These are phyloP conservation scores for Drosophila birchii DNA, from an alignment of 2,888 invertebrate species.

Conservation along the genomic window DNA sequence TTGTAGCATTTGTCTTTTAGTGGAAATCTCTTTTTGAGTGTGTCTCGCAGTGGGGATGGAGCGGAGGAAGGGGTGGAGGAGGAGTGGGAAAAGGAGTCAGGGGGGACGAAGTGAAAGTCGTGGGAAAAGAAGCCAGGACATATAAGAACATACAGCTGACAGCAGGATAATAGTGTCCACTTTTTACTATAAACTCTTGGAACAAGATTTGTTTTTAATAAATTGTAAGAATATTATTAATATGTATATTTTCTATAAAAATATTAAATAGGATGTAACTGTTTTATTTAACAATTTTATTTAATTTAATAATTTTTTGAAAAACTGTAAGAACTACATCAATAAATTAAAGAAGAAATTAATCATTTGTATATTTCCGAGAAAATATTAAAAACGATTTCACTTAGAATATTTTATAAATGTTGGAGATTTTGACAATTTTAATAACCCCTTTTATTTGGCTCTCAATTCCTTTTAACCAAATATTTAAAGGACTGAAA, in stretches of 20 bases:
- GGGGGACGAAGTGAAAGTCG: slow-evolving; percentile 9
- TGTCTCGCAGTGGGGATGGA: slow-evolving; percentile 52
- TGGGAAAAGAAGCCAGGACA: slow-evolving; percentile 13
- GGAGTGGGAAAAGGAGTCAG: slow-evolving; percentile 9
- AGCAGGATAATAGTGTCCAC: neutral
- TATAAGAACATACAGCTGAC: slow-evolving; percentile 14
- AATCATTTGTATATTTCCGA: neutral
- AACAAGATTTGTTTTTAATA: no score
- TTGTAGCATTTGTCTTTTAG: slow-evolving; percentile 78
- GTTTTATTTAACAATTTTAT: no score
- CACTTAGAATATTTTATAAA: neutral
- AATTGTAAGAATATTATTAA: no score
- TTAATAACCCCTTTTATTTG: no score
- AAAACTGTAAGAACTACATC: no score
- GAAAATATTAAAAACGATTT: neutral
- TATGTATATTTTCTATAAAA: no score
- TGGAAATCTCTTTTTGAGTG: slow-evolving; percentile 78
- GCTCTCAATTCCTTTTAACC: no score
- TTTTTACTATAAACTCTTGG: no score
- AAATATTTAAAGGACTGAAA: no score
- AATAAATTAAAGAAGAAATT: neutral
- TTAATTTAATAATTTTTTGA: no score
- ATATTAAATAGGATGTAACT: no score
- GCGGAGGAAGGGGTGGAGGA: neutral
- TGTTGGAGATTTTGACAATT: neutral